phyloP scores from a whole-genome alignment of 2,888 invertebrate species.

The Dorcus hopei region DNA sequence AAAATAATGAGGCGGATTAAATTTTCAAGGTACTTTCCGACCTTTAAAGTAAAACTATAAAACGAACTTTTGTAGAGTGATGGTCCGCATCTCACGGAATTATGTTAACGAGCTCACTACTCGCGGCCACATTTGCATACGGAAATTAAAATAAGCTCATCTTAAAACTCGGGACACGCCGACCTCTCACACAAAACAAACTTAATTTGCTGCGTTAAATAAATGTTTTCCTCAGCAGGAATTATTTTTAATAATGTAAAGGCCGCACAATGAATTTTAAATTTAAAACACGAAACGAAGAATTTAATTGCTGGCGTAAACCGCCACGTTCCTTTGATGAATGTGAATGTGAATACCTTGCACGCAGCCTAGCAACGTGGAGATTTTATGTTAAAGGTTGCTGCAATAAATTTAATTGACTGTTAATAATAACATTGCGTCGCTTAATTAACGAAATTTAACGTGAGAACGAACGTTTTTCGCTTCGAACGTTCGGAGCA shows the following conservation, averaged over 20 bases:
- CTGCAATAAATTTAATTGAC: no score
- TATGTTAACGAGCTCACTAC: background rate
- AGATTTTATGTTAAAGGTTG: no score
- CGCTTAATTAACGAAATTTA: no score
- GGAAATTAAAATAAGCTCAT: constrained; percentile 1
- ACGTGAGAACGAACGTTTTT: no score
- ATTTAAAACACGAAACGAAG: background rate
- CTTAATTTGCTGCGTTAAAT: background rate
- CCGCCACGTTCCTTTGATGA: background rate
- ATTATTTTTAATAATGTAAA: background rate
- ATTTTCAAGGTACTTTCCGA: no score
- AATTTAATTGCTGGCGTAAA: background rate
- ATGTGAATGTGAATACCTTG: no score
- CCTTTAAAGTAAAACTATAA: no score
- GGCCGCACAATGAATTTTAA: constrained; percentile 1
- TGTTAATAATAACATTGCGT: no score
- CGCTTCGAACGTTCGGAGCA: no score
- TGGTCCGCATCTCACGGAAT: background rate
- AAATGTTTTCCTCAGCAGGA: background rate
- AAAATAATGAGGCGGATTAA: no score
- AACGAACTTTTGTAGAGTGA: no score
- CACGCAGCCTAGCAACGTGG: no score
- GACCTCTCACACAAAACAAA: background rate
- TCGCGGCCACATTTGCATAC: background rate
- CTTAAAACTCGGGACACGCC: background rate